These are phyloP conservation scores for Microtus richardsoni DNA, from an alignment of 2,113 vertebrate species.

Conservation along the genomic window DNA sequence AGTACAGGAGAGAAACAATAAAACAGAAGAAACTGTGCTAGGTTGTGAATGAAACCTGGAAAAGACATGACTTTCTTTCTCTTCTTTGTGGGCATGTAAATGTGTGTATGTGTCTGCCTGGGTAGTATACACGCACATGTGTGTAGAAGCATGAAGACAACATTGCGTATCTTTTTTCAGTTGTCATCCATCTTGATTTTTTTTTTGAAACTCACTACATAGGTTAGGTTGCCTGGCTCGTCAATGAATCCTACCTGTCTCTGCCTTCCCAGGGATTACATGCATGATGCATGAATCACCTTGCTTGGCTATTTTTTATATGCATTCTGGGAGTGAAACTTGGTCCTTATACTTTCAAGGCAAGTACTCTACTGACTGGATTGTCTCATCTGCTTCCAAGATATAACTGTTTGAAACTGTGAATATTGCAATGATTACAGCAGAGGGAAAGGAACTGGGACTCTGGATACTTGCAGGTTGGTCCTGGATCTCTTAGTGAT, in stretches of 20 bases:
- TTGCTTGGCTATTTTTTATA: background rate
- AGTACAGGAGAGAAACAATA: background rate
- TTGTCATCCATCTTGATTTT: background rate
- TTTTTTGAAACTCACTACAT: background rate
- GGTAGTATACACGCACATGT: accelerated
- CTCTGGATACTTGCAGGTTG: background rate
- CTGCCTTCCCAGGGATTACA: background rate
- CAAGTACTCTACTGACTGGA: background rate
- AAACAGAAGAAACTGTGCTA: background rate
- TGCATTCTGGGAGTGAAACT: too few species aligned
- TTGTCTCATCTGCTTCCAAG: background rate
- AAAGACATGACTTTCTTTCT: background rate
- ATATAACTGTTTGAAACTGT: background rate
- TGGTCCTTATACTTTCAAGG: background rate
- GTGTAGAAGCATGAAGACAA: background rate
- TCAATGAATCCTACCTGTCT: too few species aligned
- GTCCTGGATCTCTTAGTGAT: background rate
- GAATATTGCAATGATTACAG: background rate
- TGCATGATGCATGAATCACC: background rate
- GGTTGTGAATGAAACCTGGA: background rate
- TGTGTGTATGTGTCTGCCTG: background rate
- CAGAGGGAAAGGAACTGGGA: background rate
- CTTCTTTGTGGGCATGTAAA: background rate
- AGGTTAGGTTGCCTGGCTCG: background rate
- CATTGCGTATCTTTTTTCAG: background rate